phyloP scores from a whole-genome alignment of 2,888 invertebrate species.

The Platycheirus rosarum region DNA sequence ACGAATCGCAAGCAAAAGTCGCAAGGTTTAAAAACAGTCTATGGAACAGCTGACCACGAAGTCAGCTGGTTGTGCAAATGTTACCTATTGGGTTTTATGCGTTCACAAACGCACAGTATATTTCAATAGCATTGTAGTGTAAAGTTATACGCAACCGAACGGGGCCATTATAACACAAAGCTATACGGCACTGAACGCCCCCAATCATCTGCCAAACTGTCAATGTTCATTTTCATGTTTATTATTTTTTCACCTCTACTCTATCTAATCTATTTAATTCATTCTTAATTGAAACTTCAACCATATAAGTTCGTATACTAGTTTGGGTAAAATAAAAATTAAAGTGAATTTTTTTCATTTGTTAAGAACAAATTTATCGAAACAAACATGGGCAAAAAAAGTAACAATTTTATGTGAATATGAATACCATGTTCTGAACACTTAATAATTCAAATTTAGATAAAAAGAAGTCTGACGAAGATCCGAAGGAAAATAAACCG shows the following conservation, averaged over 20 bases:
- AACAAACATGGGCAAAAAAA: constrained; percentile 41
- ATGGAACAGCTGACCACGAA: no score
- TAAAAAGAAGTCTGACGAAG: constrained; percentile 10
- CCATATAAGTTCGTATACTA: neutral
- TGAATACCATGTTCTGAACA: no score
- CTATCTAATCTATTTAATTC: neutral
- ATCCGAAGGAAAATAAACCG: constrained; percentile 21
- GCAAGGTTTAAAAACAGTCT: no score
- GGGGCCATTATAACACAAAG: no score
- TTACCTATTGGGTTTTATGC: no score
- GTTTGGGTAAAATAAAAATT: neutral
- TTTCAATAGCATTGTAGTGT: no score
- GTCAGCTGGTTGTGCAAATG: no score
- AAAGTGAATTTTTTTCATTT: neutral
- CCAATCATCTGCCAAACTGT: no score
- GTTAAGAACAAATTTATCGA: neutral
- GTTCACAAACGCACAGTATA: no score
- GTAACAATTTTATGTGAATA: constrained; percentile 33
- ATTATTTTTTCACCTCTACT: neutral
- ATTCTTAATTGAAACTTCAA: neutral
- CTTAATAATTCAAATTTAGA: neutral
- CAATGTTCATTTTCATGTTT: neutral
- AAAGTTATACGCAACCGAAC: no score
- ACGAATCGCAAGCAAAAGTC: no score
- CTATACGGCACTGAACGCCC: no score